Conservation (phyloP, 37 sponge, comb jelly and placozoan species). For the Diacarnus erythraeanus region DNA sequence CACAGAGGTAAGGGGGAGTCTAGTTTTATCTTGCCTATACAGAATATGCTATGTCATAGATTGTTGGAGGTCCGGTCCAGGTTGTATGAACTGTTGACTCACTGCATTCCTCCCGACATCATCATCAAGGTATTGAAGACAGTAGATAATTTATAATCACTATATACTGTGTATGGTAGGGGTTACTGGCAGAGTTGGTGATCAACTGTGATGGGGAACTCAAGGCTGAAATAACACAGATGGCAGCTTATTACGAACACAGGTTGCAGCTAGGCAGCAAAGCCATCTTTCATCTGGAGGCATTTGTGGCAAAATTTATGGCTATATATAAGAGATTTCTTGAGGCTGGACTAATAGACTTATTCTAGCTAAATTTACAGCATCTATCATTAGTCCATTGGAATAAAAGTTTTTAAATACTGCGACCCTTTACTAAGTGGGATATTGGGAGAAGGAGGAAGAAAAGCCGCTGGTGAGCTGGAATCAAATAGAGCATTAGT, state of each 20-base stretch:
- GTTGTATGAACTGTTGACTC: conserved; percentile 90
- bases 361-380: conserved; percentile 36
- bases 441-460: too few relatives aligned
- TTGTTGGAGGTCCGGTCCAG: conserved; percentile 85
- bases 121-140: conserved; percentile 91
- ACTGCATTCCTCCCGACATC: conserved; percentile 95
- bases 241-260: conserved; percentile 96
- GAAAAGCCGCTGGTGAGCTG: too few relatives aligned
- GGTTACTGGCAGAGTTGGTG: conserved; percentile 78
- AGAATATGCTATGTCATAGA: conserved; percentile 17
- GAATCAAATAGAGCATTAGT: too few relatives aligned
- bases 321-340: conserved; percentile 91
- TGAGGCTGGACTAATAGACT: conserved; percentile 87
- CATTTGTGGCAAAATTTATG: conserved; percentile 98
- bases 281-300: conserved; percentile 96
- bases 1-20: conserved; percentile 71
- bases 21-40: neutral
- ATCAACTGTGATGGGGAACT: conserved; percentile 88
- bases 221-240: conserved; percentile 84
- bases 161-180: conserved; percentile 30
- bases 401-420: too few relatives aligned
- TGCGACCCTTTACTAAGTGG: too few relatives aligned
- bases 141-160: neutral
- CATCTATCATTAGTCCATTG: too few relatives aligned
- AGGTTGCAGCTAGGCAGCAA: conserved; percentile 92